phyloP scores from a whole-genome alignment of 1,140 invertebrate genomes.

The Octopus sinensis region DNA sequence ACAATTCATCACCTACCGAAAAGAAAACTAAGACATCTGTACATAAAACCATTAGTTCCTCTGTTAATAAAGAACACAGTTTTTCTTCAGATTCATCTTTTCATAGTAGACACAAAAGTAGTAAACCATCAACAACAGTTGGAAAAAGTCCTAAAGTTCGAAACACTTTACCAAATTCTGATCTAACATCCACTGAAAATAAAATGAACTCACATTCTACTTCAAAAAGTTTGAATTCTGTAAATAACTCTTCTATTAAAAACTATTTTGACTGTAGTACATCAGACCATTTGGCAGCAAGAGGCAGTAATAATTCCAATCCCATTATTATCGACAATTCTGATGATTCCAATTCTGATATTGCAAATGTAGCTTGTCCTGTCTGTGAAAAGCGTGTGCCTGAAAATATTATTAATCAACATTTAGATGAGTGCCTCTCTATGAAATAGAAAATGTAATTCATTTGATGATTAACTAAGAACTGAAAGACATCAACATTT shows the following conservation, averaged over 20 bases:
- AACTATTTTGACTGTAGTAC: conserved; percentile 18
- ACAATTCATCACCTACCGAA: too few relatives aligned
- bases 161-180: background rate
- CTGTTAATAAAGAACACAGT: too few relatives aligned
- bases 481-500: too few relatives aligned
- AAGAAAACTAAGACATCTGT: too few relatives aligned
- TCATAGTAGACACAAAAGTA: too few relatives aligned
- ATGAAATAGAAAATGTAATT: background rate
- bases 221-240: background rate
- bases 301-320: background rate
- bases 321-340: background rate
- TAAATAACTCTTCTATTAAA: background rate
- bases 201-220: background rate
- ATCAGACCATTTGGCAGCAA: background rate
- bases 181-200: background rate
- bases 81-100: too few relatives aligned
- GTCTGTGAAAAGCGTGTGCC: conserved; percentile 28
- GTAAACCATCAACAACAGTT: too few relatives aligned
- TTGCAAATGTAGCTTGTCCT: conserved; percentile 27
- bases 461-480: too few relatives aligned
- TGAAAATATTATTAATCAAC: conserved; percentile 30
- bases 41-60: too few relatives aligned
- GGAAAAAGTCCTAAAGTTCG: too few relatives aligned
- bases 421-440: conserved; percentile 34
- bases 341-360: background rate